These are phyloP conservation scores for Diarsia mendica DNA, from an alignment of 2,888 invertebrate species.

Conservation along the genomic window DNA sequence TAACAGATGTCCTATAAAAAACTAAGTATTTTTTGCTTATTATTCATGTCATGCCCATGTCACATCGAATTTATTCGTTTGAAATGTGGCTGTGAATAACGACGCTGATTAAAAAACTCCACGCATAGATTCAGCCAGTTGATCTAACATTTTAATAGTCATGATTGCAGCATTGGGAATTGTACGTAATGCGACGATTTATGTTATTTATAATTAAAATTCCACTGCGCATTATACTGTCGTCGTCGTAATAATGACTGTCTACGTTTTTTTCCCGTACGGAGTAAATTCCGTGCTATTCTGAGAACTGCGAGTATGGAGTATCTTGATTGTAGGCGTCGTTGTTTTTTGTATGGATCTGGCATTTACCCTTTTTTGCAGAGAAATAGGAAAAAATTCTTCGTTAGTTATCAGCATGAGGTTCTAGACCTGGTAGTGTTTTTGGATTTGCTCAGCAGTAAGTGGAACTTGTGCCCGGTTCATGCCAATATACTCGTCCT, in stretches of 20 bases:
- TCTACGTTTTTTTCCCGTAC: conserved; percentile 40
- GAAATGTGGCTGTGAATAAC: conserved; percentile 1
- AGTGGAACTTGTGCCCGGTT: not conserved
- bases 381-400: not conserved
- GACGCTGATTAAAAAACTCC: not conserved
- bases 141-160: conserved; percentile 18
- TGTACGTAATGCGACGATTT: conserved; percentile 21
- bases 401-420: not conserved
- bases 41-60: conserved; percentile 46
- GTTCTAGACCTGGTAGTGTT: not conserved
- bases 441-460: not conserved
- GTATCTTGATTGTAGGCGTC: conserved; percentile 25
- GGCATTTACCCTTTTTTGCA: conserved; percentile 24
- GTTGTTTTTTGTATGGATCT: conserved; percentile 34
- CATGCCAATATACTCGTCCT: not conserved
- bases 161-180: conserved; percentile 12
- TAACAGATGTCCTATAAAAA: conserved; percentile 22
- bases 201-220: conserved; percentile 51
- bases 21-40: not conserved
- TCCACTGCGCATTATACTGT: conserved; percentile 22
- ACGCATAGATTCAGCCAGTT: conserved; percentile 6
- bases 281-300: conserved; percentile 53
- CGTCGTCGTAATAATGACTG: conserved; percentile 22
- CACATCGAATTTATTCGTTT: conserved; percentile 18
- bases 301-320: conserved; percentile 22